phyloP scores from a whole-genome alignment of 1,140 invertebrate genomes.

The Diabrotica undecimpunctata region DNA sequence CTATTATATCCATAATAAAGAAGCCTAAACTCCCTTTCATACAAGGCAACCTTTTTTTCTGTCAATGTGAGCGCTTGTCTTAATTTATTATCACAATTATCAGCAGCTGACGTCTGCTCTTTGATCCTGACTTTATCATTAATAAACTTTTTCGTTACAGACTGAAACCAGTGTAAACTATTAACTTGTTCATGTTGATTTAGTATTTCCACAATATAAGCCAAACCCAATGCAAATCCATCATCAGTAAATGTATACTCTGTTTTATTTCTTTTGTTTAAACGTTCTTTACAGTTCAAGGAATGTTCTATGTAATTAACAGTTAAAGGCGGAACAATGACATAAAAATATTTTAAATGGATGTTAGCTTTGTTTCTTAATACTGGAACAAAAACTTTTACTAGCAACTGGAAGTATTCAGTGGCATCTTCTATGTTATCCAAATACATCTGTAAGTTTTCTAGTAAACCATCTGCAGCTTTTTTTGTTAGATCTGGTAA shows the following conservation, averaged over 20 bases:
- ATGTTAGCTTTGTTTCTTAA: slow-evolving; percentile 83
- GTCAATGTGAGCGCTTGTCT: slow-evolving; percentile 92
- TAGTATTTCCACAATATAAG: slow-evolving; percentile 68
- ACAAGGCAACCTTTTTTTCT: slow-evolving; percentile 75
- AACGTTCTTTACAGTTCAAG: slow-evolving; percentile 87
- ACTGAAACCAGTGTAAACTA: slow-evolving; percentile 93
- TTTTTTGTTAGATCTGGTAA: slow-evolving; percentile 59
- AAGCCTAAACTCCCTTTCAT: slow-evolving; percentile 84
- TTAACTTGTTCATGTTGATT: slow-evolving; percentile 81
- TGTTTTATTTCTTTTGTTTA: slow-evolving; percentile 80
- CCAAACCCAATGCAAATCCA: slow-evolving; percentile 93
- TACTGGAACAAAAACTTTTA: slow-evolving; percentile 88
- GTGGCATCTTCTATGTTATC: slow-evolving; percentile 89
- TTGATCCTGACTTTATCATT: slow-evolving; percentile 60
- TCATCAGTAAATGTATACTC: slow-evolving; percentile 94
- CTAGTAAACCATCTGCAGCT: slow-evolving; percentile 71
- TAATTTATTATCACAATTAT: slow-evolving; percentile 70
- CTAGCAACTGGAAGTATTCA: slow-evolving; percentile 92
- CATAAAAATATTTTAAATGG: slow-evolving; percentile 90
- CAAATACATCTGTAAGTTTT: slow-evolving; percentile 72
- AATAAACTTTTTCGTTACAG: slow-evolving; percentile 71
- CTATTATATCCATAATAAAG: slow-evolving; percentile 90
- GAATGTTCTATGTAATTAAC: slow-evolving; percentile 94
- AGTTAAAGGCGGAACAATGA: slow-evolving; percentile 90
- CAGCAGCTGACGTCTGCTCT: slow-evolving; percentile 48